Base-by-base conservation (phyloP, 1,140 invertebrate species). In the Lepidurus apus region DNA sequence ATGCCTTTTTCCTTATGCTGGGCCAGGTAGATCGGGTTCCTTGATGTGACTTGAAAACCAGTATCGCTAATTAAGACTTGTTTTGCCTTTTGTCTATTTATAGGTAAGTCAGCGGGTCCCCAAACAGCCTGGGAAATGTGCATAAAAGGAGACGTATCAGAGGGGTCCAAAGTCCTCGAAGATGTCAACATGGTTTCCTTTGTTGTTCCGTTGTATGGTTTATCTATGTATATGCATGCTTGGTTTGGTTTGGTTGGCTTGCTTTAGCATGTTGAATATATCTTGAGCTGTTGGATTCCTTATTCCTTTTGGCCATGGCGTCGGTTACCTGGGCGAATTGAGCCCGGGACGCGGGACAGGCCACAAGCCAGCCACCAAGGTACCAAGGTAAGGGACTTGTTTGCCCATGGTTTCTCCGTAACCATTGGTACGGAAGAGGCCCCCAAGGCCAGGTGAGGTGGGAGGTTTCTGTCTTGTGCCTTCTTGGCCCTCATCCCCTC, bases 181-280 rank as follows among this genome's bases (percentile, higher is more conserved):
- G 21, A 65, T 65, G 53, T 65, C 53, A 65, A 65, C 53, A 65
- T 65, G 53, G 53, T 65, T 65, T 65, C 21, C 53, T 21, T 65
- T 65, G 53, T 65, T 65, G 53, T 65, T 65, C 53, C 21, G 17
- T 65, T 65, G 53, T 65, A 65, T 65, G 53, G 53, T 65, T 65
- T 65, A 65, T 65, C 53, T 17, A 65, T 13, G 53, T 65, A 21
- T 21, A 65, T 65, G 53, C 53, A 65, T 65, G 21, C 53, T 65
- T 65, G 53, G 53, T 5, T 13, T 65, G 53, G 53, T 17, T 65
- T 9, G 8, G 53, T 21, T 65, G 17, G 53, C 53, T 65, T 65
- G 53, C 53, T 65, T 65, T 34, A 34, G 53, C 53, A 65, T 65
- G 53, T 21, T 65, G 53, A 21, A 65, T 65, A 9, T 21, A 21